Percentiles rank a stretch among this genome's conserved stretches.
phyloP scores from a whole-genome alignment of 2,797 vertebrate genomes.

The Meda fulgida region DNA sequence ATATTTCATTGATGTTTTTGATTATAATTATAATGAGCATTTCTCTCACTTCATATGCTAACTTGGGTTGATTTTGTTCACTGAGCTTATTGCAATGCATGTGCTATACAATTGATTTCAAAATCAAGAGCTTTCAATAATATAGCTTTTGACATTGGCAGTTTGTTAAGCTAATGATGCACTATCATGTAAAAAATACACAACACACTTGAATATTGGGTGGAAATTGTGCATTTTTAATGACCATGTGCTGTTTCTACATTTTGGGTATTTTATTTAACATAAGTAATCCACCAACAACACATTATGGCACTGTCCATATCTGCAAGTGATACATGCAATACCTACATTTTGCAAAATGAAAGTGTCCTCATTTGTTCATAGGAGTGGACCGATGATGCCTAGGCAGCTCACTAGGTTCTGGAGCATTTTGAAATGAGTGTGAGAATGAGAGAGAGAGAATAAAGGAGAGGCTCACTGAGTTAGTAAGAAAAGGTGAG shows the following conservation, averaged over 20 bases:
- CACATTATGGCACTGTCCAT: not conserved
- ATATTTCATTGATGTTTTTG: not conserved
- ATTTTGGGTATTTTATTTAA: not conserved
- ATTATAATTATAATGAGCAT: not conserved
- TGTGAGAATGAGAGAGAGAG: constrained; percentile 10
- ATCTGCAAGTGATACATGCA: not conserved
- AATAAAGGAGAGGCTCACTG: not conserved
- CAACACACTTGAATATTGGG: not conserved
- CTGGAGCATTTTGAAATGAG: constrained; percentile 12
- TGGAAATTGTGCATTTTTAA: not conserved
- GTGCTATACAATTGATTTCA: not conserved
- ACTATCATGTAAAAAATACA: not conserved
- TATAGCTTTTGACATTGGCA: not conserved
- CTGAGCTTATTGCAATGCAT: not conserved
- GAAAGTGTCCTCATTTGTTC: not conserved
- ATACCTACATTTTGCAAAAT: not conserved
- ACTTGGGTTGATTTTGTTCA: not conserved
- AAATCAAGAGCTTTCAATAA: not conserved
- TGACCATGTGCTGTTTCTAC: not conserved
- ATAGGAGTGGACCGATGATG: not conserved
- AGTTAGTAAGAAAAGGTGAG: constrained; percentile 26
- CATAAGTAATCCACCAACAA: not conserved
- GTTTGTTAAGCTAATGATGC: not conserved
- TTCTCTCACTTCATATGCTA: not conserved
- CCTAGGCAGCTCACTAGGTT: not conserved